A percentile compares a stretch with the other conserved stretches of the same genome.
Evolutionary conservation across 1,140 invertebrate species (phyloP).

Genomic region (Caenorhabditis brenneri): DNA sequence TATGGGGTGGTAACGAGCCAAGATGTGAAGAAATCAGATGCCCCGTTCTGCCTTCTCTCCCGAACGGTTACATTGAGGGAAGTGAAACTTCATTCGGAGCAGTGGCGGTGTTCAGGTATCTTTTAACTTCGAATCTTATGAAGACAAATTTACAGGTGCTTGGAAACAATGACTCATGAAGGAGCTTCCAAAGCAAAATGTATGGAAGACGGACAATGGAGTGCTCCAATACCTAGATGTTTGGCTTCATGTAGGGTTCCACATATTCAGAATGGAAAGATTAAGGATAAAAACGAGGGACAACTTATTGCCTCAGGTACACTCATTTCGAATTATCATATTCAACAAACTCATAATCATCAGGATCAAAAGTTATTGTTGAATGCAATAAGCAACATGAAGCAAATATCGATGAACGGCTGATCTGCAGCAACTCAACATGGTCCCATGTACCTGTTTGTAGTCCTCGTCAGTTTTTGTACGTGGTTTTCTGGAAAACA

Average conservation of each 20-base stretch:
- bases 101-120: constrained; percentile 81
- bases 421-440: constrained; percentile 89
- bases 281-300: constrained; percentile 34
- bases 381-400: constrained; percentile 80
- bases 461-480: constrained; percentile 77
- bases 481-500: not conserved
- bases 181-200: constrained; percentile 82
- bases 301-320: constrained; percentile 47
- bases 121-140: not conserved
- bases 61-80: constrained; percentile 94
- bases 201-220: constrained; percentile 85
- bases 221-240: constrained; percentile 86
- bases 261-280: constrained; percentile 75
- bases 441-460: constrained; percentile 91
- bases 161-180: constrained; percentile 87
- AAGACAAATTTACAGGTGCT: constrained; percentile 77
- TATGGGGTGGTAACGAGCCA: constrained; percentile 86
- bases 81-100: constrained; percentile 85
- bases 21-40: constrained; percentile 94
- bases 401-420: constrained; percentile 83
- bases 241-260: constrained; percentile 51
- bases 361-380: constrained; percentile 81
- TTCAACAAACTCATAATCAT: constrained; percentile 33
- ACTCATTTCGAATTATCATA: not conserved
- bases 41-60: constrained; percentile 84